Base-by-base conservation (phyloP, 2,888 invertebrate species). In the Pelosia muscerda region DNA sequence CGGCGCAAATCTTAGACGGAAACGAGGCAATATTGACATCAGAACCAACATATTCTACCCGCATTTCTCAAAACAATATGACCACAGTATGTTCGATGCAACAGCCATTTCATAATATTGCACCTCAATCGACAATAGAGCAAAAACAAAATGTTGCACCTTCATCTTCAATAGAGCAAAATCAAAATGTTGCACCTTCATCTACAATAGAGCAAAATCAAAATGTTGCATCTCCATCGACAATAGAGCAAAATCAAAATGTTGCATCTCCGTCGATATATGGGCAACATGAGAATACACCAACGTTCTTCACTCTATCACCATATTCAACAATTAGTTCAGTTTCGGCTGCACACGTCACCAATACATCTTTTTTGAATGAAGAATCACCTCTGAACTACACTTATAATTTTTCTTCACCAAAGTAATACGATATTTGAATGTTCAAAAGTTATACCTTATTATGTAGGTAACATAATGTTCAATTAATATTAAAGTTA, bases 1-100 rank as follows among this genome's bases (percentile, higher is more conserved):
- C 69, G 55, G 57, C 61, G 57, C 62, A 69, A 65, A 65, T 65
- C 42, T 69, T 69, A 23, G 62, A 65, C 65, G 65, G 26, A 54
- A 61, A 68, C 65, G 65, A 60, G 54, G 55, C 65, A 59, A 49
- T 55, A 55, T 42, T 28, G 42, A 55, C 13, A 61, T 42, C 55
- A 66, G 42, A 56, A 38, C 23, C 26, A 22, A 60, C 61, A 53
- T 66, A 53, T 31, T 66, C 66, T 34, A 31, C 38, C 38, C 61
- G 55, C 55, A 63, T 63, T 63, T 66, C 66, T 63, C 63, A 56
- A 63, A 38, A 23, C 63, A 63, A 63, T 34, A 56, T 19, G 60
- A 61, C 66, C 34, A 53, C 61, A 23, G 53, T 54, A 15, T 54
- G 54, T 25, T 54, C 61, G 15, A 65, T 59, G 58, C 65, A 42